These are phyloP conservation scores for Enteromius radiatus DNA, from an alignment of 2,797 vertebrate species.

Conservation along the genomic window DNA sequence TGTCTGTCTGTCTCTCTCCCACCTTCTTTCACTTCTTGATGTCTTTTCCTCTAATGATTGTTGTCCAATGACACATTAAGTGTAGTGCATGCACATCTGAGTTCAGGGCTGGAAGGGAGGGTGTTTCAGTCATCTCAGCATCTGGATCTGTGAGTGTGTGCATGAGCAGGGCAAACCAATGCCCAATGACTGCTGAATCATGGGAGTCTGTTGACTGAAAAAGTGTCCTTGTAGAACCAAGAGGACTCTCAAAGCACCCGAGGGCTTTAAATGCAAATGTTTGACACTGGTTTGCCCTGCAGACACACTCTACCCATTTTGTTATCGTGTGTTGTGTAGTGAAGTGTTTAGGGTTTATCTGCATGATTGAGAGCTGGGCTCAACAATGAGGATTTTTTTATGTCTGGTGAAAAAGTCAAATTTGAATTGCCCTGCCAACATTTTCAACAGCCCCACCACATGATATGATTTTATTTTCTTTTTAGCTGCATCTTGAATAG, in stretches of 20 bases:
- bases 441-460: not conserved
- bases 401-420: not conserved
- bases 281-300: conserved; percentile 53
- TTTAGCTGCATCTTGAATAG: not conserved
- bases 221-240: not conserved
- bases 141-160: conserved; percentile 16
- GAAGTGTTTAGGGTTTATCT: conserved; percentile 13
- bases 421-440: not conserved
- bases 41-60: conserved; percentile 29
- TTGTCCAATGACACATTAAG: conserved; percentile 31
- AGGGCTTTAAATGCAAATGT: conserved; percentile 14
- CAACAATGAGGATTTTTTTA: conserved; percentile 2
- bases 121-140: conserved; percentile 20
- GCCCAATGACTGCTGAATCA: conserved; percentile 62
- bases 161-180: conserved; percentile 19
- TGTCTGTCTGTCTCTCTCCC: conserved; percentile 28
- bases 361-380: conserved; percentile 46
- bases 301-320: conserved; percentile 16
- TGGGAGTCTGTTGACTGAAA: conserved; percentile 49
- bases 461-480: not conserved
- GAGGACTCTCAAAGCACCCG: not conserved
- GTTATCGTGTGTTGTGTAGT: conserved; percentile 7
- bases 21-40: conserved; percentile 24
- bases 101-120: not conserved
- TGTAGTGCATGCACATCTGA: conserved; percentile 42